A percentile compares a stretch with the other conserved stretches of the same genome.
These are phyloP conservation scores for Drosophila atroscutellata DNA, from an alignment of 2,888 invertebrate species.

Conservation along the genomic window DNA sequence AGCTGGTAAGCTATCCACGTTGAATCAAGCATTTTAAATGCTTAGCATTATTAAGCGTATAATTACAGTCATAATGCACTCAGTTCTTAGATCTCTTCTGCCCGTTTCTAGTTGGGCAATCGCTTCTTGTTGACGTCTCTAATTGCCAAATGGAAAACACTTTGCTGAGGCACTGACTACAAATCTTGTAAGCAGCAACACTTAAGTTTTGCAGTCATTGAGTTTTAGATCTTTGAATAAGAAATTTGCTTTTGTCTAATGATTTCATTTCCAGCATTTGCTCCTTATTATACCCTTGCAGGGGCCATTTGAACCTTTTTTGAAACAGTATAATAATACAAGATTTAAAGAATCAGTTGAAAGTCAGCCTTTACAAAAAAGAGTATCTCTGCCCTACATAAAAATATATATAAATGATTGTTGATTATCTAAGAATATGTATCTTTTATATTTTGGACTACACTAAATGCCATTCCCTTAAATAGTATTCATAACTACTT, in stretches of 20 bases:
- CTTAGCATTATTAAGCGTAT: slow-evolving; percentile 3
- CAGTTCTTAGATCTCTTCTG: neutral
- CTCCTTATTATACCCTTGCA: neutral
- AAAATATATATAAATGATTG: neutral
- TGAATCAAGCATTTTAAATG: slow-evolving; percentile 21
- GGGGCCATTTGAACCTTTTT: neutral
- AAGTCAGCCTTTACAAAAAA: neutral
- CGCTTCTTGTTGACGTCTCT: neutral
- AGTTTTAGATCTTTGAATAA: neutral
- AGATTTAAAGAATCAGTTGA: neutral
- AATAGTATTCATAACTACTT: neutral
- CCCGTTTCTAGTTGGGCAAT: neutral
- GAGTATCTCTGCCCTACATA: too few species aligned
- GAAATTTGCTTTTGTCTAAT: neutral
- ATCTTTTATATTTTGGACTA: neutral
- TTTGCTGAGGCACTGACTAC: neutral
- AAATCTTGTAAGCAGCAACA: neutral
- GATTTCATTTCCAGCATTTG: neutral
- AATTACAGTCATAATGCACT: slow-evolving; percentile 18
- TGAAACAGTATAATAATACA: neutral
- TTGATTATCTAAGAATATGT: neutral
- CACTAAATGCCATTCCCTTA: neutral
- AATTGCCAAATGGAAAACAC: neutral
- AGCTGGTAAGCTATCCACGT: slow-evolving; percentile 19
- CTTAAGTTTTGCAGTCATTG: neutral